Base-by-base conservation (phyloP, 2,797 vertebrate genomes). In the Tachyglossus aculeatus region DNA sequence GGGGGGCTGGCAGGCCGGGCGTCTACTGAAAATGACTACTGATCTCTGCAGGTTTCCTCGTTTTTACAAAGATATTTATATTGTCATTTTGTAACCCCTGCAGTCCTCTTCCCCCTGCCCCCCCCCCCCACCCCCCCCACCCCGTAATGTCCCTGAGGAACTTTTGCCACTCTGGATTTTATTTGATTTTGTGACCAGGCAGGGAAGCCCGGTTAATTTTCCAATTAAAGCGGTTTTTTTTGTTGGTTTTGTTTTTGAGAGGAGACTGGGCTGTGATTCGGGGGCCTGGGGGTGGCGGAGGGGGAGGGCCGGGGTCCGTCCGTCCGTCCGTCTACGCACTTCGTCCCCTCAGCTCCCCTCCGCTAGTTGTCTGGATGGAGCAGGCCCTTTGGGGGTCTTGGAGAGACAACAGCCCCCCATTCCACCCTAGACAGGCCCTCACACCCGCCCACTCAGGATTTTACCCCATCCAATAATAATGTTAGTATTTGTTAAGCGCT, bases 1-100 rank as follows among this genome's bases (percentile, higher is more conserved):
- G 6, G 77, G 52, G 51, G 53, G 7, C 21, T 60, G 9, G n/a
- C 6, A 4, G 53, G 43, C 37, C 65, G 51, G 44, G 37, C 64
- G 69, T 63, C 55, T 38, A 66, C 56, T 61, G 69, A 80, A 58
- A 66, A 68, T 59, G 78, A 88, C 88, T 87, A 77, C 83, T 80
- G 57, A 74, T 39, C 70, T 65, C 29, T 24, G 78, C 62, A 72
- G 76, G 80, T 76, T 78, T 69, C 59, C 32, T 55, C 44, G 76
- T 80, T 86, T 85, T 82, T 86, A 67, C 78, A 84, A 71, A 72
- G 56, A 83, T 91, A 91, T 91, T 90, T 90, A 91, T 91, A 91
- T 87, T 85, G 86, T 69, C 60, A 29, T 90, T 89, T 88, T 88
- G 64, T 86, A 85, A 87, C 38, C n/a, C n/a, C n/a, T 14, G 21